Percentiles rank a stretch among this genome's conserved stretches.
Conservation (phyloP, 2,113 vertebrate species). For the Acinonyx jubatus region DNA sequence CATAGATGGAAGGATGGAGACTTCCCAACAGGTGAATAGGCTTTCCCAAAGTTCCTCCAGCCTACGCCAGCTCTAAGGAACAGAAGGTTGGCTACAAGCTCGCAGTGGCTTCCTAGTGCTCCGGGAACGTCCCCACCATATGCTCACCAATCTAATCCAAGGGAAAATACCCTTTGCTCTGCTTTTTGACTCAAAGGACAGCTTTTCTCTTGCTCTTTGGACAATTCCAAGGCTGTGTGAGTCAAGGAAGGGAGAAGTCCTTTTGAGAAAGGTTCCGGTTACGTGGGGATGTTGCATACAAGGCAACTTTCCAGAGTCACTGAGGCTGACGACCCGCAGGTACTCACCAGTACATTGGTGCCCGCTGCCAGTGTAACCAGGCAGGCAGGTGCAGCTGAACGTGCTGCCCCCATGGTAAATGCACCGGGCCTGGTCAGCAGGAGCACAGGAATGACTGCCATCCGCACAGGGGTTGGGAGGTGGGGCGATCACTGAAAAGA, state of each 20-base stretch:
- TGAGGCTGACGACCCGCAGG: not conserved
- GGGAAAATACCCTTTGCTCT: not conserved
- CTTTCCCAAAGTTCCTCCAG: not conserved
- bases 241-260: not conserved
- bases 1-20: not conserved
- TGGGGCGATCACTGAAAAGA: not conserved
- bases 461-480: conserved; percentile 80
- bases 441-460: conserved; percentile 78
- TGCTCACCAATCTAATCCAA: not conserved
- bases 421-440: conserved; percentile 73
- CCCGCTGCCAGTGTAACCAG: conserved; percentile 74
- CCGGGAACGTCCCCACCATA: not conserved
- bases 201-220: not conserved
- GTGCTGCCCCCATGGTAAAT: conserved; percentile 48
- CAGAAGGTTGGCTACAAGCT: not conserved
- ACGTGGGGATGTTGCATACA: not conserved
- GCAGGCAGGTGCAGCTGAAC: conserved; percentile 81
- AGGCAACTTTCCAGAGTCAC: too few relatives aligned
- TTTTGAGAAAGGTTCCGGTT: not conserved
- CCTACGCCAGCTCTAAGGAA: not conserved
- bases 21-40: not conserved
- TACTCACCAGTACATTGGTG: conserved; percentile 79
- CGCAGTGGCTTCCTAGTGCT: too few relatives aligned
- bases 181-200: not conserved
- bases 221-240: not conserved